phyloP scores from a whole-genome alignment of 2,113 vertebrate genomes.

The Lathamus discolor region DNA sequence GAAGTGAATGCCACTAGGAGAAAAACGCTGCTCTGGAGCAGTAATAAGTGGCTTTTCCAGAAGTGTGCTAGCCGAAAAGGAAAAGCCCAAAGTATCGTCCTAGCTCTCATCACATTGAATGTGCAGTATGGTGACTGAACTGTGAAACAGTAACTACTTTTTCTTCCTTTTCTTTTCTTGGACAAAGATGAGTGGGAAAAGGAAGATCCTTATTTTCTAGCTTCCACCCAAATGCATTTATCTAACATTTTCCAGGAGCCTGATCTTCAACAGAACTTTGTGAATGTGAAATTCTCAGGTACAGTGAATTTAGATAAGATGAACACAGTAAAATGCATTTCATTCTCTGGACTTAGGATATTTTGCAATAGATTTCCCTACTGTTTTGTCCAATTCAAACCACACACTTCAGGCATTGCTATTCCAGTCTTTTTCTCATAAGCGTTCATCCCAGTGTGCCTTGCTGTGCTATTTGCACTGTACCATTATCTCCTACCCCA shows the following conservation, averaged over 20 bases:
- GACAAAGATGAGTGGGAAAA: background rate
- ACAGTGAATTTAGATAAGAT: background rate
- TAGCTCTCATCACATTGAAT: background rate
- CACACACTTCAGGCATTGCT: background rate
- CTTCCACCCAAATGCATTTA: background rate
- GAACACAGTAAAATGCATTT: background rate
- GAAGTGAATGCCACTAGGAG: background rate
- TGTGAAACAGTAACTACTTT: background rate
- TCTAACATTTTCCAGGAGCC: background rate
- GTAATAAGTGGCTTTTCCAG: background rate
- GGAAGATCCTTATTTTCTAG: background rate
- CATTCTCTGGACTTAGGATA: background rate
- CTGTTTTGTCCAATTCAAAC: background rate
- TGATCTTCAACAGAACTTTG: background rate
- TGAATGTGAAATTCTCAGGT: background rate
- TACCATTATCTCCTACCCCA: background rate
- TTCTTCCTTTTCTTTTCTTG: background rate
- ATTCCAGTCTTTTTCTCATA: background rate
- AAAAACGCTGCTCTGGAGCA: background rate
- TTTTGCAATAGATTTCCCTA: background rate
- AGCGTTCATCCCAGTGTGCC: background rate
- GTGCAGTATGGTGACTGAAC: background rate
- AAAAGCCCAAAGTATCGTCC: background rate
- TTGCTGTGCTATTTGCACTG: background rate
- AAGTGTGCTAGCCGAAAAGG: fast-evolving